Evolutionary conservation across 2,797 vertebrate genomes (phyloP), one percentile per base, ranked within the genome.

Genomic region (Amblyraja radiata): DNA sequence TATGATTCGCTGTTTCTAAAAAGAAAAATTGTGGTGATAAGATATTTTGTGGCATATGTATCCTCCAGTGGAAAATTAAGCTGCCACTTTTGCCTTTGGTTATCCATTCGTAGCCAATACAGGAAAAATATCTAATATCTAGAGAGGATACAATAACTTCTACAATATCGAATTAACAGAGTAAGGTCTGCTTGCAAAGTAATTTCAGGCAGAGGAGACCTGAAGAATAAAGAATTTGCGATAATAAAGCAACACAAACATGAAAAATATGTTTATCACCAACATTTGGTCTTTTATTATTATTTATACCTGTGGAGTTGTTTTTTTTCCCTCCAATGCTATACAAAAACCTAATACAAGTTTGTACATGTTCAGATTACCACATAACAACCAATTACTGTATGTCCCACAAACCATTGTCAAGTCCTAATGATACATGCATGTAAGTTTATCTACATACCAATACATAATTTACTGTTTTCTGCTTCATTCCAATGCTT

Each of bases 231-330:
- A 58, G 58, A 88, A 65, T 21, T 14, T 68, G 14, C 16, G 36
- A 88, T 88, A 18, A 32, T 8, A 86, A 86, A 88, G 71, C 71
- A 23, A 74, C 2, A 39, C 88, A 91, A 73, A 90, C 88, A 93
- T 65, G 54, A 6, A 93, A 93, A 94, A 94, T 94, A 93, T 93
- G 78, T 86, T 91, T 93, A 93, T 95, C 25, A 93, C 91, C 71
- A 94, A 96, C 94, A 95, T 95, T 94, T 93, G 93, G 74, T 63
- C 39, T 93, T 93, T 93, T 93, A 93, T 93, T n/a, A 78, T 68
- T 91, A 91, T 91, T 91, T 91, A 78, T 93, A 93, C 78, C 78
- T 78, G 78, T 58, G 93, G 93, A 80, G 46, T 78, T 36, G 18
- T 39, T 39, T 93, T 93, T 93, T 93, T 79, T 80, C 18, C 18